Evolutionary conservation across 2,888 invertebrate species (phyloP).

Genomic region (Rhagium mordax): DNA sequence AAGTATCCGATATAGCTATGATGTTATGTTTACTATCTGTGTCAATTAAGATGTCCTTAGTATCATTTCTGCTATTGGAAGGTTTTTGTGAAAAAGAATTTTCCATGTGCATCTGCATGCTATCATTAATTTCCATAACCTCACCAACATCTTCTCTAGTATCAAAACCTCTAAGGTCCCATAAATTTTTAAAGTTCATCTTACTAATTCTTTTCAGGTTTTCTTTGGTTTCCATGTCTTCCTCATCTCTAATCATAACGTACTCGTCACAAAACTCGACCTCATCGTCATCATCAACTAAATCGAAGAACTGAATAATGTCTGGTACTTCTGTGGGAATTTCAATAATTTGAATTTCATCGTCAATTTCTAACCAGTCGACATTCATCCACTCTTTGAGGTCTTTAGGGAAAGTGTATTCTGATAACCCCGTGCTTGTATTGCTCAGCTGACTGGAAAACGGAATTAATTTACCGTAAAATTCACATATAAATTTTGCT

Average conservation of each 20-base stretch:
- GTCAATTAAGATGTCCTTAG: background rate
- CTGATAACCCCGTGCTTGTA: constrained; percentile 68
- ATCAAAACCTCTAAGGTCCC: constrained; percentile 36
- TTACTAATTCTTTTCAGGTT: constrained; percentile 19
- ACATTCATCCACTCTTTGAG: constrained; percentile 68
- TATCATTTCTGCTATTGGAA: background rate
- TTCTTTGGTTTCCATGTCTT: constrained; percentile 32
- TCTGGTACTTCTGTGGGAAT: constrained; percentile 44
- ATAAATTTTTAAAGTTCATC: background rate
- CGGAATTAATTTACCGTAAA: constrained; percentile 67
- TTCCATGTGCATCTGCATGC: background rate
- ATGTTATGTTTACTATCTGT: background rate
- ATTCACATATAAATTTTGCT: constrained; percentile 65
- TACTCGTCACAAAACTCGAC: constrained; percentile 60
- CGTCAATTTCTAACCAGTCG: constrained; percentile 65
- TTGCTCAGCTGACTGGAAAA: constrained; percentile 63
- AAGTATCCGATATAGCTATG: background rate
- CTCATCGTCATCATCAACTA: constrained; percentile 57
- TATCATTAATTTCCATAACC: constrained; percentile 37
- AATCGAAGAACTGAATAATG: constrained; percentile 53
- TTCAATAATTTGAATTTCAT: constrained; percentile 54
- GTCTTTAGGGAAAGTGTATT: constrained; percentile 66
- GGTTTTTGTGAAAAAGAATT: background rate
- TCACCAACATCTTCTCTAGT: constrained; percentile 44
- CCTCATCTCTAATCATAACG: constrained; percentile 52